Evolutionary conservation across 1,140 invertebrate species (phyloP).

Genomic region (Polyergus mexicanus): DNA sequence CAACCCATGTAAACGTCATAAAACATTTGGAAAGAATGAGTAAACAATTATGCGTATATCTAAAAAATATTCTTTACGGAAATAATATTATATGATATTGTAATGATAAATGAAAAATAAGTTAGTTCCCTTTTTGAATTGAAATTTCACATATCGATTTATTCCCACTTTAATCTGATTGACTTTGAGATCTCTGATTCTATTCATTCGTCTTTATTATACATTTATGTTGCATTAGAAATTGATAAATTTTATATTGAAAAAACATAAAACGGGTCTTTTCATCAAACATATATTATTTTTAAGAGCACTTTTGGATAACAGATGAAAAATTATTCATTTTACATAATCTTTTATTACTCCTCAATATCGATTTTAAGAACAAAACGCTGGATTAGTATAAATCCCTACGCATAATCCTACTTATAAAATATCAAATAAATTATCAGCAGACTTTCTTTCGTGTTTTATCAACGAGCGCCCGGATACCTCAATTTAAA

Average conservation of each 20-base stretch:
- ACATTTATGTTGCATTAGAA: not conserved
- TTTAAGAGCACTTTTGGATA: not conserved
- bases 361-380: not conserved
- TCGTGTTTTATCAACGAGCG: slow-evolving; percentile 48
- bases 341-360: not conserved
- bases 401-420: slow-evolving; percentile 13
- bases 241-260: not conserved
- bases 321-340: not conserved
- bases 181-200: not conserved
- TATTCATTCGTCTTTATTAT: not conserved
- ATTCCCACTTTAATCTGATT: not conserved
- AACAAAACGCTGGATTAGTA: not conserved
- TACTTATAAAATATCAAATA: slow-evolving; percentile 26
- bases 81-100: not conserved
- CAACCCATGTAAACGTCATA: not conserved
- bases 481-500: slow-evolving; percentile 49
- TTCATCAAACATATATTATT: not conserved
- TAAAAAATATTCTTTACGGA: not conserved
- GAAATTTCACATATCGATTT: not conserved
- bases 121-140: not conserved
- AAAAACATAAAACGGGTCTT: not conserved
- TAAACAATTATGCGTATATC: not conserved
- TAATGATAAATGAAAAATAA: not conserved
- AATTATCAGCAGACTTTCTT: slow-evolving; percentile 42
- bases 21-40: slow-evolving; percentile 4